Evolutionary conservation across 2,888 invertebrate genomes (phyloP), one percentile per base, ranked within the genome.

Genomic region (Tiliacea citrago): DNA sequence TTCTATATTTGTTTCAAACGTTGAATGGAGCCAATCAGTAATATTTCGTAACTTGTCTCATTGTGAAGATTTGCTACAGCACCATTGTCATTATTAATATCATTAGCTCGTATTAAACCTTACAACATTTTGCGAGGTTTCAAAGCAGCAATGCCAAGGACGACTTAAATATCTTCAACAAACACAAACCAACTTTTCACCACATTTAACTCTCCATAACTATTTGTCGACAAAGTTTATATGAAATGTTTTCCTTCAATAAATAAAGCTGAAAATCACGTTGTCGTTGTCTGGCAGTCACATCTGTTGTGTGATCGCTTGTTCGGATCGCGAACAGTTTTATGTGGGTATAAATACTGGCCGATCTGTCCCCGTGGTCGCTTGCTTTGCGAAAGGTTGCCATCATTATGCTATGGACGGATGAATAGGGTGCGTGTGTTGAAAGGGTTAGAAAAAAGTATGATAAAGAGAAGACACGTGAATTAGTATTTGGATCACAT

Each of bases 341-440:
- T 94, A 94, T 94, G 94, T 92, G 91, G 90, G 90, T 92, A 94
- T 95, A 95, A 95, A 95, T 94, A 93, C 91, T 88, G 90, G 88
- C 83, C 92, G 93, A 93, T 92, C 93, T 94, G 94, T 93, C 91
- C 91, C 83, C 90, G 85, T 90, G 92, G 91, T 86, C 86, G 80
- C 79, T 77, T 69, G 87, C 87, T 88, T 88, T 88, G 92, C 90
- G 89, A 91, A 93, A 89, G 89, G 86, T 89, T 89, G 86, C 87
- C 85, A 88, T 88, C 75, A 82, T 86, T 89, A 91, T 73, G 83
- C 18, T 42, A n/a, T 29, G 78, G 84, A 58, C 90, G 89, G 69
- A 62, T 21, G 74, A 83, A 70, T 62, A 81, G 62, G 73, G 86
- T 89, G 90, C 86, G 77, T 65, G 42, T 58, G 13, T 75, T 66